Evolutionary conservation across 2,797 vertebrate species (phyloP).

Genomic region (Peromyscus melanophrys): DNA sequence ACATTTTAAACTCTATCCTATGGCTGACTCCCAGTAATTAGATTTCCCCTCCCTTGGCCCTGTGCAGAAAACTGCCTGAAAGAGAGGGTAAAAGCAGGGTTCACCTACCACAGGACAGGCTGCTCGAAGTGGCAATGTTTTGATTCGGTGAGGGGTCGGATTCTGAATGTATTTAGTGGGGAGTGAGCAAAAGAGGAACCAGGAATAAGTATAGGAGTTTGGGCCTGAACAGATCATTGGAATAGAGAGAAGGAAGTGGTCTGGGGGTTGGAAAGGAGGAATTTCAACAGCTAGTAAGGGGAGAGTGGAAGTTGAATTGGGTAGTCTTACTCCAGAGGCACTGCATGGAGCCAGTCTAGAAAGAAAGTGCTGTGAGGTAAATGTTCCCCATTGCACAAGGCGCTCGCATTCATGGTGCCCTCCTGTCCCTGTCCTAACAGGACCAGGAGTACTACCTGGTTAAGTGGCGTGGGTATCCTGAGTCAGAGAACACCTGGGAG

Average conservation of each 20-base stretch:
- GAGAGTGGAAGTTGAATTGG: not conserved
- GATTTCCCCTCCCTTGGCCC: conserved; percentile 27
- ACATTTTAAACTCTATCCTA: conserved; percentile 23
- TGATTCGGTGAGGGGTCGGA: not conserved
- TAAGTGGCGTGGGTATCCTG: conserved; percentile 94
- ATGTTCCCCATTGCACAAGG: not conserved
- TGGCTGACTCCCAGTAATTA: not conserved
- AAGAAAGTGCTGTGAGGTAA: not conserved
- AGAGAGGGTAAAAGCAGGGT: not conserved
- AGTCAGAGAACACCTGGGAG: conserved; percentile 94
- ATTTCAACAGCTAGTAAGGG: not conserved
- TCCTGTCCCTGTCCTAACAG: conserved; percentile 78
- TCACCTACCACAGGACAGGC: not conserved
- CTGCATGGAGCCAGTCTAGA: conserved; percentile 5
- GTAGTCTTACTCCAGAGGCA: conserved; percentile 6
- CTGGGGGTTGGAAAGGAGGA: conserved; percentile 43
- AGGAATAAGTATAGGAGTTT: conserved; percentile 26
- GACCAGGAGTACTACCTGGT: conserved; percentile 94
- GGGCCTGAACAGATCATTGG: not conserved
- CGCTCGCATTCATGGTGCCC: conserved; percentile 26
- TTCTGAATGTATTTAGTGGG: not conserved
- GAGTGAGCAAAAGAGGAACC: conserved; percentile 2
- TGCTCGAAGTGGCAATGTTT: not conserved
- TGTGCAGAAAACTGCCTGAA: not conserved
- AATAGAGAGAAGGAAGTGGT: not conserved